These are phyloP conservation scores for Deroptyus accipitrinus DNA, from an alignment of 2,113 vertebrate species.

Conservation along the genomic window DNA sequence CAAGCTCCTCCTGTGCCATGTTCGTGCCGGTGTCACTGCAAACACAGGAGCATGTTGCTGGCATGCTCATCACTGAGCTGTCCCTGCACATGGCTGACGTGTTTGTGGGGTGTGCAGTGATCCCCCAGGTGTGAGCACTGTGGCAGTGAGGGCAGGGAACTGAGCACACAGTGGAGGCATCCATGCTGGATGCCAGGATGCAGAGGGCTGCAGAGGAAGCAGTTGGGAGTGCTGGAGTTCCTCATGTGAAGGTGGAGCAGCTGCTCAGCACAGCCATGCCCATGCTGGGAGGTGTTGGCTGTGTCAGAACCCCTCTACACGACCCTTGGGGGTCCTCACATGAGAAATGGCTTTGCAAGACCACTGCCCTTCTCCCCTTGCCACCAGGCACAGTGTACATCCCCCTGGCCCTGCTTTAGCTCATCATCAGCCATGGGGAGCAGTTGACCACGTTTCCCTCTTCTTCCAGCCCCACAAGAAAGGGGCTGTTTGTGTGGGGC, in stretches of 20 bases:
- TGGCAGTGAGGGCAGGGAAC: neutral
- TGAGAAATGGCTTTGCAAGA: neutral
- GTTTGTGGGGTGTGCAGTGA: fast-evolving
- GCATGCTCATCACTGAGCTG: fast-evolving
- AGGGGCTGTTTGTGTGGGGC: neutral
- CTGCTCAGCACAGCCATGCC: neutral
- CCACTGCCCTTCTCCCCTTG: neutral
- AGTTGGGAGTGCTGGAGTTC: neutral
- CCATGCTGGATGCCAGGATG: fast-evolving
- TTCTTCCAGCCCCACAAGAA: fast-evolving
- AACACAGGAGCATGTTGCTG: neutral
- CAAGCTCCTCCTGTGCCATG: neutral
- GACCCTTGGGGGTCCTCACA: fast-evolving
- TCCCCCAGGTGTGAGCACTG: neutral
- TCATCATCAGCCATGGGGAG: fast-evolving
- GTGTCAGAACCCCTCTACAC: fast-evolving
- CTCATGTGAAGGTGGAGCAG: fast-evolving
- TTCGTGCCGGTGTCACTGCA: neutral
- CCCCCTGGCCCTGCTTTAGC: neutral
- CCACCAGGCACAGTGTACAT: fast-evolving
- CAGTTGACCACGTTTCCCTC: neutral
- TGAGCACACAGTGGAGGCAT: fast-evolving
- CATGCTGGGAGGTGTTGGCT: neutral
- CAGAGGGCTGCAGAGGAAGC: neutral
- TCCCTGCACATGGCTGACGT: fast-evolving